These are phyloP conservation scores for Leptosomus discolor DNA, from an alignment of 2,113 vertebrate genomes.

Conservation along the genomic window DNA sequence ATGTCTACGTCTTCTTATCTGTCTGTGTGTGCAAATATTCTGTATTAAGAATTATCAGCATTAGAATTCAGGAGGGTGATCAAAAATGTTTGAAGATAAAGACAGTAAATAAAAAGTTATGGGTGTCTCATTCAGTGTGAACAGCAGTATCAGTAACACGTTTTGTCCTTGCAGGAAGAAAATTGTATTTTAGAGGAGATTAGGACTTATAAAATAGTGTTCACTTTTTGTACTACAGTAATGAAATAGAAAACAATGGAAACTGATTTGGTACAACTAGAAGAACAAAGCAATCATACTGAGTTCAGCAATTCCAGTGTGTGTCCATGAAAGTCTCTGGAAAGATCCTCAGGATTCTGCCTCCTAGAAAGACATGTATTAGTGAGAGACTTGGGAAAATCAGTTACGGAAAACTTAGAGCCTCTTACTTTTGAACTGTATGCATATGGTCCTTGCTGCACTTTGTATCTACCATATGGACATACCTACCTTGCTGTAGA, in stretches of 20 bases:
- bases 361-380: background rate
- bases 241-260: background rate
- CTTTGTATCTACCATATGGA: background rate
- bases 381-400: background rate
- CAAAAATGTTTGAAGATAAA: slow-evolving; percentile 10
- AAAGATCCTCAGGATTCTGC: background rate
- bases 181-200: background rate
- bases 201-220: background rate
- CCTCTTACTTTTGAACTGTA: background rate
- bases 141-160: background rate
- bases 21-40: background rate
- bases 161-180: slow-evolving; percentile 2
- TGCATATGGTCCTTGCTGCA: background rate
- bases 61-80: background rate
- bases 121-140: background rate
- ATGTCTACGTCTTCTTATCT: background rate
- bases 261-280: background rate
- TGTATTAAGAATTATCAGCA: background rate
- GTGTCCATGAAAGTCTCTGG: background rate
- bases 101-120: background rate
- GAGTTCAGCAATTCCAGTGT: background rate
- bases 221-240: background rate
- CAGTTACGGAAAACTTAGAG: background rate
- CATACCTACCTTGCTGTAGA: background rate
- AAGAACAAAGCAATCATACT: background rate